Base-by-base conservation (phyloP, 2,888 invertebrate species). In the Rapana venosa region DNA sequence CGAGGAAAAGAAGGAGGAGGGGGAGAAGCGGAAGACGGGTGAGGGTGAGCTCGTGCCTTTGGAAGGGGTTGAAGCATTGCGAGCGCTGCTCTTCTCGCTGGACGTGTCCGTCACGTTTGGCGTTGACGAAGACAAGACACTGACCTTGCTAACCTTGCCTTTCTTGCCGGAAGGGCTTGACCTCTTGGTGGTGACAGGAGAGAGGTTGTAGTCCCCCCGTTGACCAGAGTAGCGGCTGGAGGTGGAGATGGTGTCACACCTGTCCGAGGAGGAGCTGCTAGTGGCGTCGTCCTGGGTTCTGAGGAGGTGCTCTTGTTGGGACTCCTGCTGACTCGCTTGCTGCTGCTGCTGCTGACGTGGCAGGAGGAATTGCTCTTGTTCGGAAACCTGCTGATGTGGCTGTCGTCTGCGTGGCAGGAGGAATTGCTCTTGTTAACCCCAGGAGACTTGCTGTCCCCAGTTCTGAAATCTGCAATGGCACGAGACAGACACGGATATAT, bases 311-410 rank as follows among this genome's bases (percentile, higher is more conserved):
- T 74, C 74, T 74, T 74, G 74, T 74, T 74, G n/a, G 30, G 47
- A 47, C 47, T 8, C 47, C 8, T 47, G n/a, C 30, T 74, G n/a
- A 74, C n/a, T 26, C 47, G 47, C 20, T 22, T 66, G 66, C 17
- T 26, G 66, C 6, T n/a, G 32, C 13, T n/a, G n/a, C 30, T 30
- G n/a, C 30, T 30, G n/a, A n/a, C n/a, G n/a, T 74, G 26, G n/a
- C 74, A 74, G n/a, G 74, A 74, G 11, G 74, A 74, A 11, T 74
- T 74, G n/a, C 74, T 74, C 74, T 74, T 74, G 74, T 74, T 74
- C 4, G 30, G 47, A 47, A 47, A 47, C 47, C 47, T 47, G n/a
- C 30, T 74, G n/a, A 74, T 13, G 74, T 8, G 47, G 13, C 17
- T 66, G 66, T 22, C 66, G 66, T 66, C 66, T 47, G n/a, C n/a